Evolutionary conservation across 1,140 invertebrate genomes (phyloP).

Genomic region (Ceratina calcarata): DNA sequence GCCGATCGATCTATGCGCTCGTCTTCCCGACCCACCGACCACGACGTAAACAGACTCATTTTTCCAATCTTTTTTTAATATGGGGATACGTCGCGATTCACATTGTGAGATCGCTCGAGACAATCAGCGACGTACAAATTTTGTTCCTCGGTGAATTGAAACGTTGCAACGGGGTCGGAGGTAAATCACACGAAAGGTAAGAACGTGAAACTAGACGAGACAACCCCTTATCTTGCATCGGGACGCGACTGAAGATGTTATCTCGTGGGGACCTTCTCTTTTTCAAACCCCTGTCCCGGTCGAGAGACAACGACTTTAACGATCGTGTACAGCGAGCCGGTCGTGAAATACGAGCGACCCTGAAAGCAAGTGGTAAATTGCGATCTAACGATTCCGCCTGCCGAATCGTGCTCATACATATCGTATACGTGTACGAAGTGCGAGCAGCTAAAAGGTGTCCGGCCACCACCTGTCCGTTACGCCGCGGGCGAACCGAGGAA

Average conservation of each 20-base stretch:
- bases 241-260: neutral
- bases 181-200: neutral
- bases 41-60: too few relatives aligned
- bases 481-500: neutral
- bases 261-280: neutral
- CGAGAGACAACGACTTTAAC: slow-evolving; percentile 9
- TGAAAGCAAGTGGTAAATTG: slow-evolving; percentile 30
- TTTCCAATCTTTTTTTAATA: too few relatives aligned
- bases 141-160: too few relatives aligned
- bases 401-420: neutral
- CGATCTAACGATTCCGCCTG: slow-evolving; percentile 18
- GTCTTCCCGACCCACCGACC: too few relatives aligned
- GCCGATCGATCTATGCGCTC: too few relatives aligned
- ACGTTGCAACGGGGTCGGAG: neutral
- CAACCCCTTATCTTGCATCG: neutral
- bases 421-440: neutral
- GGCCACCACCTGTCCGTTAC: slow-evolving; percentile 22
- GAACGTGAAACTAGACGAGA: neutral
- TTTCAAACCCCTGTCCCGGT: slow-evolving; percentile 4
- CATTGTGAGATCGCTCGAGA: too few relatives aligned
- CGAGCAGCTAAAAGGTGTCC: slow-evolving; percentile 19
- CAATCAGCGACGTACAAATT: too few relatives aligned
- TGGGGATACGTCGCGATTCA: too few relatives aligned
- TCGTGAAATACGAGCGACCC: slow-evolving; percentile 36
- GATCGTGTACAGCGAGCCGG: neutral